These are phyloP conservation scores for Oncorhynchus gorbuscha DNA, from an alignment of 2,113 vertebrate genomes.

Conservation along the genomic window DNA sequence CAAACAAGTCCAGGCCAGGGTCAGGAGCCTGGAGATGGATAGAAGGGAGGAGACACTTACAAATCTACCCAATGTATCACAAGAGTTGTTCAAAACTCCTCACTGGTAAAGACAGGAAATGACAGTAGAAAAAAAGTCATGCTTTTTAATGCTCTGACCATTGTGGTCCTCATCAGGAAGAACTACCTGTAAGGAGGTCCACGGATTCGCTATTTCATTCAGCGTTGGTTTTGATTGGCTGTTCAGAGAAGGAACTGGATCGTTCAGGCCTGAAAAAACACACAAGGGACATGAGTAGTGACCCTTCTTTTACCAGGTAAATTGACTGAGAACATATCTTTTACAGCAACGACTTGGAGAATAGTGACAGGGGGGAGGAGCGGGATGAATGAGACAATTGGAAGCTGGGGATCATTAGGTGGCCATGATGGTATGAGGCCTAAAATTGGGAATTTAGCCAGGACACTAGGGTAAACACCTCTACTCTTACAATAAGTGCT, in stretches of 20 bases:
- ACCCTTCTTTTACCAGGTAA: too few species aligned
- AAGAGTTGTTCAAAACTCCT: too few species aligned
- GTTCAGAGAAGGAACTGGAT: slow-evolving; percentile 70
- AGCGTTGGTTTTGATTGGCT: slow-evolving; percentile 70
- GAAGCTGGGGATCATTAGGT: too few species aligned
- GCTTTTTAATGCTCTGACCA: background rate
- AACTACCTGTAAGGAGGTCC: slow-evolving; percentile 84
- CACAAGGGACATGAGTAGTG: background rate
- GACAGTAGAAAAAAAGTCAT: background rate
- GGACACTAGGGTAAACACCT: too few species aligned
- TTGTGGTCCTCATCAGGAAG: background rate
- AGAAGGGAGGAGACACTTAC: background rate
- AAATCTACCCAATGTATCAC: background rate
- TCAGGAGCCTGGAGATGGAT: slow-evolving; percentile 59
- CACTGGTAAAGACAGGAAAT: too few species aligned
- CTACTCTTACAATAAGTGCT: too few species aligned
- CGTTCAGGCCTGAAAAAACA: slow-evolving; percentile 79
- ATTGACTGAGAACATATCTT: too few species aligned
- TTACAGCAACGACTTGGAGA: too few species aligned
- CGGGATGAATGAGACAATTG: too few species aligned
- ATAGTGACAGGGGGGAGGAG: too few species aligned
- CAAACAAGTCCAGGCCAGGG: slow-evolving; percentile 78
- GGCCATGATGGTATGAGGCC: too few species aligned
- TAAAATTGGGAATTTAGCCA: too few species aligned
- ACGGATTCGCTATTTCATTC: slow-evolving; percentile 69